These are phyloP conservation scores for Eristalinus sepulchralis DNA, from an alignment of 2,888 invertebrate species.

Conservation along the genomic window DNA sequence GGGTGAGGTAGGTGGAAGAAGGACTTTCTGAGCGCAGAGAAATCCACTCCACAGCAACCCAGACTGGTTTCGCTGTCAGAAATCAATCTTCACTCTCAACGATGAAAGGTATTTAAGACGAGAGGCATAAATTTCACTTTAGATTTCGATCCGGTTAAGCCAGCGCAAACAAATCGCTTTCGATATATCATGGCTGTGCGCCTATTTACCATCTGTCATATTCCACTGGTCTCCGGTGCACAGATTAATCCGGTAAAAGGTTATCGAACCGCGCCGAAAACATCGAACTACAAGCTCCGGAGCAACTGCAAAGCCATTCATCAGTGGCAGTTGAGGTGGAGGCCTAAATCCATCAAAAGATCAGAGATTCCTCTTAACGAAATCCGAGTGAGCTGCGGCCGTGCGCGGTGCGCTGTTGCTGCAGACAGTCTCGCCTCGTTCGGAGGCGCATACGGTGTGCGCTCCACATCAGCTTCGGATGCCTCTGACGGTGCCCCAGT, in stretches of 20 bases:
- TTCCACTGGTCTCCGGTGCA: conserved; percentile 49
- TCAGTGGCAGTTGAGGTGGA: conserved; percentile 81
- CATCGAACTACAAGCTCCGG: conserved; percentile 50
- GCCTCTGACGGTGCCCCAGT: background rate
- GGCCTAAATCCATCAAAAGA: conserved; percentile 80
- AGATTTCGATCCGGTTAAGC: conserved; percentile 63
- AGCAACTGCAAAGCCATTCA: conserved; percentile 77
- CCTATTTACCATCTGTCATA: conserved; percentile 71
- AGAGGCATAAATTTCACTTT: conserved; percentile 66
- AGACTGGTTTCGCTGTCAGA: background rate
- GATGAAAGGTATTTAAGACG: conserved; percentile 66
- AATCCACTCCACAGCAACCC: background rate
- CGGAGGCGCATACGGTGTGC: conserved; percentile 28
- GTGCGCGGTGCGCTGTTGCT: conserved; percentile 58
- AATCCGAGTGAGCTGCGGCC: conserved; percentile 44
- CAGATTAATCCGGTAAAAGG: conserved; percentile 68
- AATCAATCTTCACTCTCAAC: conserved; percentile 59
- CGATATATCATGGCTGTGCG: conserved; percentile 53
- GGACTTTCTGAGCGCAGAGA: background rate
- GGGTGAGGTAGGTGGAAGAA: conserved; percentile 21
- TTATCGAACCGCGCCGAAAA: conserved; percentile 67
- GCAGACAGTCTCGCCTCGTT: conserved; percentile 64
- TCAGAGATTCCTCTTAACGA: conserved; percentile 59
- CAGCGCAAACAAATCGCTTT: conserved; percentile 60
- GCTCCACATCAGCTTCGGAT: background rate